Base-by-base conservation (phyloP, 2,888 invertebrate species). In the Acronicta alni region DNA sequence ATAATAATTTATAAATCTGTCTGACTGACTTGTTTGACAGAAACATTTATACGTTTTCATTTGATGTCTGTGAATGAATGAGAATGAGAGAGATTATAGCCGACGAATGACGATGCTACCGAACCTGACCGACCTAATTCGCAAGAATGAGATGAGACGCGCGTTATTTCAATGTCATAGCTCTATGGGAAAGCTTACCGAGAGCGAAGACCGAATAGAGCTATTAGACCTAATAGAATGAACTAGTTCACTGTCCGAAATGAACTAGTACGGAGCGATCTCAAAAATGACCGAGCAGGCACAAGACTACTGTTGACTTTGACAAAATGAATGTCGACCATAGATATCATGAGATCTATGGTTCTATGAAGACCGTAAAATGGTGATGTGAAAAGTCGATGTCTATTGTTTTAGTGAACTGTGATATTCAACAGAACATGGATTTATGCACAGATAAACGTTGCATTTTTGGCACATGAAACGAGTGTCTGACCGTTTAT, bases 361-460 rank as follows among this genome's bases (percentile, higher is more conserved):
- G 35, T 46, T 46, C 45, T 46, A 46, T 46, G 45, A 45, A 48
- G 16, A 48, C 48, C 10, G 10, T 12, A 48, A 48, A 48, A 48
- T 48, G 12, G 48, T 48, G 48, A 48, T 48, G 48, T 48, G 48
- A 12, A 15, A 48, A 12, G 10, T 12, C 38, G 48, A 48, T 48
- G 12, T 12, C 38, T 10, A 53, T 53, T 53, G 53, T 26, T 52
- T 52, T 42, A 15, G 3, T 9, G 44, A 43, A 32, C 9, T 53
- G 38, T 53, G 53, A 17, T 53, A 53, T 9, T 53, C 53, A 26
- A 44, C 37, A 53, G 53, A 4, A 53, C 53, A 53, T 37, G 55
- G 47, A 47, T 42, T 8, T 47, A 55, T 12, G 47, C 55, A 55
- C 47, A 55, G 47, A 55, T 55, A 55, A 55, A 55, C 47, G 2